phyloP scores from a whole-genome alignment of 2,888 invertebrate genomes.

The Eurytoma adleriae region DNA sequence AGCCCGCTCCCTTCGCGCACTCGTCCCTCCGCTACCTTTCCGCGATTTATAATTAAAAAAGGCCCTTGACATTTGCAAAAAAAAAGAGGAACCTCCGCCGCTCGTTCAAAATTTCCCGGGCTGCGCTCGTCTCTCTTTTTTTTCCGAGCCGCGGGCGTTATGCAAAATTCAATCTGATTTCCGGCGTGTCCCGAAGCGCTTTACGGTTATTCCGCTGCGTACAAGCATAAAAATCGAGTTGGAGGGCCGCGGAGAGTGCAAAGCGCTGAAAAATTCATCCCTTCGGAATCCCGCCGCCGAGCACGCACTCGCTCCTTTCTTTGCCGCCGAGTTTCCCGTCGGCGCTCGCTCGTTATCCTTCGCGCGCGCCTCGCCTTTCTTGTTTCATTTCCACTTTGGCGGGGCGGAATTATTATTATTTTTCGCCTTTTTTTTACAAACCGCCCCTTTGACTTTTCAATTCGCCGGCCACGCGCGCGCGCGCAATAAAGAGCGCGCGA shows the following conservation, averaged over 20 bases:
- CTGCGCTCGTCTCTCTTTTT: background rate
- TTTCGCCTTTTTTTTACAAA: background rate
- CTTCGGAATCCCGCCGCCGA: constrained; percentile 15
- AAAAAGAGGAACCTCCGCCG: background rate
- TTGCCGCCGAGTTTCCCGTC: constrained; percentile 8
- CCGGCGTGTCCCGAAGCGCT: constrained; percentile 27
- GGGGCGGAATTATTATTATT: background rate
- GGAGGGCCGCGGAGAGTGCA: constrained; percentile 18
- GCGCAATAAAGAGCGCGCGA: constrained; percentile 8
- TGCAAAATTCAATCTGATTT: constrained; percentile 42
- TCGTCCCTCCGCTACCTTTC: background rate
- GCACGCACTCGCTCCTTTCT: background rate
- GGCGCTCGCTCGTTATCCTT: constrained; percentile 15
- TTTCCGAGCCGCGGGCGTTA: background rate
- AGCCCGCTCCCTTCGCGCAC: background rate
- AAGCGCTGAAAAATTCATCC: constrained; percentile 58
- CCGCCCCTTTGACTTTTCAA: constrained; percentile 10
- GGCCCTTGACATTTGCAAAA: constrained; percentile 1
- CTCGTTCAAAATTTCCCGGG: constrained; percentile 3
- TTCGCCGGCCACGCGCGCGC: background rate
- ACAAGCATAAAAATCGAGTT: background rate
- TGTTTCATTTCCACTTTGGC: constrained; percentile 3
- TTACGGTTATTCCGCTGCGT: constrained; percentile 21
- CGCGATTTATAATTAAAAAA: constrained; percentile 18
- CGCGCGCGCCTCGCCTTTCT: background rate